Evolutionary conservation across 2,797 vertebrate species (phyloP).

Genomic region (Pogoniulus pusillus): DNA sequence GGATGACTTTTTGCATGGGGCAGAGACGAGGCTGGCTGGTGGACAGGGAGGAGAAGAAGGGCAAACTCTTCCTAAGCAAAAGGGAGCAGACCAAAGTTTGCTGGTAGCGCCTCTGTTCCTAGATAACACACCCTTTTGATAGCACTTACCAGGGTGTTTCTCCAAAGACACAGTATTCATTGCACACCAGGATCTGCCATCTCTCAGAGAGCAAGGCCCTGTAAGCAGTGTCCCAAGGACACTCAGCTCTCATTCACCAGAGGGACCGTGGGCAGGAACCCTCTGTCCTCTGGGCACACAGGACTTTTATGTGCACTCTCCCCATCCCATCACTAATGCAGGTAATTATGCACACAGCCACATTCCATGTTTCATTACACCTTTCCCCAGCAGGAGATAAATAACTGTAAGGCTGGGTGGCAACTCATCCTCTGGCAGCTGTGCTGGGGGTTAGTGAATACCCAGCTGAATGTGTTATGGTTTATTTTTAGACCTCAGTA

Average conservation of each 20-base stretch:
- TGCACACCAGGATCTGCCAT: background rate
- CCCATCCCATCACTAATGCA: background rate
- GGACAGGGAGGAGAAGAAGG: background rate
- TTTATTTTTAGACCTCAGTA: slow-evolving; percentile 2
- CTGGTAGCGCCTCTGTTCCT: background rate
- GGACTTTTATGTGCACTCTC: background rate
- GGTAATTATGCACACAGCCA: slow-evolving; percentile 4
- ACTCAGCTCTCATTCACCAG: background rate
- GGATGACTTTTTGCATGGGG: background rate
- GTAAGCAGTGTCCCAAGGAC: background rate
- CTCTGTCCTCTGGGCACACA: background rate
- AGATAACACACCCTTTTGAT: background rate
- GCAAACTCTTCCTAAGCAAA: background rate
- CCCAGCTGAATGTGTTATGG: background rate
- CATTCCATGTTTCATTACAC: background rate
- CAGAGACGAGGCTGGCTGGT: background rate
- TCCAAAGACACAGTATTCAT: background rate
- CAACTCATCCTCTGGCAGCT: background rate
- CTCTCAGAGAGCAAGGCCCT: background rate
- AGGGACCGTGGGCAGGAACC: background rate
- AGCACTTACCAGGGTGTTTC: background rate
- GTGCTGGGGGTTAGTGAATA: background rate
- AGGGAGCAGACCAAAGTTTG: background rate
- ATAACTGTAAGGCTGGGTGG: background rate
- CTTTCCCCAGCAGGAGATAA: background rate